Evolutionary conservation across 2,797 vertebrate species (phyloP), one percentile per base, ranked within the genome.

Genomic region (Gymnothorax reevesii): DNA sequence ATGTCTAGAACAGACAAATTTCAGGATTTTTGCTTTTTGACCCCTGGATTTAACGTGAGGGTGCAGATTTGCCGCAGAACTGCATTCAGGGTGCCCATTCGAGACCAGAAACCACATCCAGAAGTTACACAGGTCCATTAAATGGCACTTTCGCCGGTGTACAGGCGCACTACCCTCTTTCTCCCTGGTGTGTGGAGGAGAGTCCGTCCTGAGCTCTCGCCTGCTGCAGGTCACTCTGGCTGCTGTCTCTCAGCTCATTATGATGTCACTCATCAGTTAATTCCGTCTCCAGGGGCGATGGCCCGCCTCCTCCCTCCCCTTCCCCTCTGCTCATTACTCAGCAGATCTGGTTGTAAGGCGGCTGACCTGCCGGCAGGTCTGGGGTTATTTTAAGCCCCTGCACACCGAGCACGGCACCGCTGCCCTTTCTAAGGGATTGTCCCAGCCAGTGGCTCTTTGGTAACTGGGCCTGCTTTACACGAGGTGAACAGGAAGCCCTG

Each of bases 231-330:
- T 82, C 79, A 57, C 59, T 20, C 33, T 57, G n/a, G 49, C 64
- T 77, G 57, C n/a, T 64, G 33, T 71, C 73, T 57, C 66, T 87
- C 57, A 87, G 17, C 64, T 86, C 77, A 71, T 77, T 85, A 87
- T 73, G 84, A 87, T 55, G 54, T 85, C 84, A 83, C 79, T 52
- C 13, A 54, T 82, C 71, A 64, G 64, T 73, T 55, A 85, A 82
- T 71, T 57, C 8, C 20, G 13, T 79, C 82, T 7, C 79, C 69
- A 54, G 2, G 82, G 71, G 80, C n/a, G 8, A 86, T 25, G 57
- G 59, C 84, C 62, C 4, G 12, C 13, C 52, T 17, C 77, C 52
- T 20, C 13, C 49, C 57, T 79, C 52, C 52, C 62, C 13, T 54
- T 62, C 77, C 54, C 1, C 5, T 4, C 13, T 20, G 1, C 22